These are phyloP conservation scores for Charina bottae DNA, from an alignment of 2,113 vertebrate genomes.

Conservation along the genomic window DNA sequence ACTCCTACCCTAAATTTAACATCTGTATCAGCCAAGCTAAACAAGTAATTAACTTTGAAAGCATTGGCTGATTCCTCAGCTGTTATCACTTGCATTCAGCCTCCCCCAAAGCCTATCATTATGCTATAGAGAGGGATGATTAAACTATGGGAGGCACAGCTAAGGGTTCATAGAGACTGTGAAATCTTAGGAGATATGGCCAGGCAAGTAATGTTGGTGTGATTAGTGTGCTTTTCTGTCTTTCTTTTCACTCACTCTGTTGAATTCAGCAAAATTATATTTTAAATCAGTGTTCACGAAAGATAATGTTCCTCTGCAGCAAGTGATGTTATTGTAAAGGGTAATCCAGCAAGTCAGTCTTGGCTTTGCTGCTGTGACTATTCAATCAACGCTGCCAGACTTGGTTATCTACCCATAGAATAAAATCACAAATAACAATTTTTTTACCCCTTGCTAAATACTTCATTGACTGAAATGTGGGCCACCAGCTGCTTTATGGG, in stretches of 20 bases:
- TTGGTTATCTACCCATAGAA: neutral
- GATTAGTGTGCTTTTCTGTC: neutral
- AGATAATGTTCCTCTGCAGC: neutral
- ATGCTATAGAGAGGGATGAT: constrained; percentile 20
- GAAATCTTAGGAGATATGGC: constrained; percentile 18
- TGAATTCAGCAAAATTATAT: neutral
- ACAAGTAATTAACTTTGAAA: constrained; percentile 41
- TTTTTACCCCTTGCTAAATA: neutral
- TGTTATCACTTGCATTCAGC: constrained; percentile 35
- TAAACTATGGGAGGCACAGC: constrained; percentile 19
- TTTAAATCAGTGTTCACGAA: constrained; percentile 1
- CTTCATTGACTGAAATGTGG: neutral
- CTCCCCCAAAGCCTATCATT: constrained; percentile 31
- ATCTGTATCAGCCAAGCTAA: constrained; percentile 34
- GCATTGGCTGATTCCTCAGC: constrained; percentile 19
- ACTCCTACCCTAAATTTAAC: constrained; percentile 19
- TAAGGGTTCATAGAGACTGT: neutral
- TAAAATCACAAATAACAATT: neutral
- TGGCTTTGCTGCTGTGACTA: neutral
- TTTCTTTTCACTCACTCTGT: neutral
- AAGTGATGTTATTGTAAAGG: neutral
- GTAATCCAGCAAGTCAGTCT: neutral
- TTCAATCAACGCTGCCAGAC: neutral
- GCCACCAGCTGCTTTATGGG: neutral
- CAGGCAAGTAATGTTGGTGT: neutral